Evolutionary conservation across 2,113 vertebrate species (phyloP).

Genomic region (Cygnus buccinator): DNA sequence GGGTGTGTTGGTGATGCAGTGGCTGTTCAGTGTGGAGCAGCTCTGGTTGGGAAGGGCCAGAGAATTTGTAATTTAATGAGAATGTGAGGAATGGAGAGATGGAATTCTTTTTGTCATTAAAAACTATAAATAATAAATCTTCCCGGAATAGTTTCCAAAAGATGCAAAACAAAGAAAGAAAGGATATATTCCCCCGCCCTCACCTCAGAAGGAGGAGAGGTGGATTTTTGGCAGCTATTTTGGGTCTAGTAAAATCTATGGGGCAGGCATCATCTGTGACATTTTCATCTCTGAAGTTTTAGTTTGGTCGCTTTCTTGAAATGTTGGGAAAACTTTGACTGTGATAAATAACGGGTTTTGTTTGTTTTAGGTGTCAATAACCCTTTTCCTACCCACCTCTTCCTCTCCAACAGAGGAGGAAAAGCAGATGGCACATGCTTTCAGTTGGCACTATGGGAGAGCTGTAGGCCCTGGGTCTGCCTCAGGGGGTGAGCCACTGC

Average conservation of each 20-base stretch:
- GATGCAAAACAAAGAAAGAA: neutral
- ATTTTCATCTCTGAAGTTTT: neutral
- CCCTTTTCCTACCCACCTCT: neutral
- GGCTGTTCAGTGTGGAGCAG: neutral
- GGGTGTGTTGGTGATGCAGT: neutral
- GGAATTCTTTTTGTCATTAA: neutral
- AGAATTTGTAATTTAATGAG: neutral
- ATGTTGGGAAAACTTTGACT: neutral
- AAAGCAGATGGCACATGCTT: neutral
- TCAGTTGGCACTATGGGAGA: fast-evolving
- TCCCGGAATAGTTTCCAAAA: neutral
- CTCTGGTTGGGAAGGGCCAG: neutral
- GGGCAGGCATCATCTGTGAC: neutral
- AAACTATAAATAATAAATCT: neutral
- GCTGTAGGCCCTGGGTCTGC: neutral
- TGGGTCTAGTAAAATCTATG: neutral
- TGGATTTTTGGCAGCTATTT: neutral
- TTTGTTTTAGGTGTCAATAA: neutral
- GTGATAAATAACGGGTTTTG: neutral
- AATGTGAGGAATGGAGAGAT: neutral
- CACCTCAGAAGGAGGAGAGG: neutral
- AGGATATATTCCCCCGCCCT: neutral
- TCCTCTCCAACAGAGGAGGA: neutral
- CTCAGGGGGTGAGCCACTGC: neutral
- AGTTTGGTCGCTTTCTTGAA: neutral